phyloP scores from a whole-genome alignment of 2,888 invertebrate genomes.

The Cheilosia scutellata region DNA sequence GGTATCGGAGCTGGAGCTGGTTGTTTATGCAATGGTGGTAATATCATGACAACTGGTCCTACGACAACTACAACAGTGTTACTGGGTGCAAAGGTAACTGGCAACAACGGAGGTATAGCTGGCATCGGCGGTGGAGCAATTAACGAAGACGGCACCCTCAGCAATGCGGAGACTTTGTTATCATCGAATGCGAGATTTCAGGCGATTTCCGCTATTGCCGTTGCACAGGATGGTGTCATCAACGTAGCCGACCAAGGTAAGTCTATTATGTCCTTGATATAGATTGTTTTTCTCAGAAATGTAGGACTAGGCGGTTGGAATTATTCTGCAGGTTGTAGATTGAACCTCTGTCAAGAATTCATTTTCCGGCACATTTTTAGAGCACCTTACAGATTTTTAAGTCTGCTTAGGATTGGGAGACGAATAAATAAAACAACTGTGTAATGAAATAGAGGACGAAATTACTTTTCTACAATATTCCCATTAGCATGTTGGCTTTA shows the following conservation, averaged over 20 bases:
- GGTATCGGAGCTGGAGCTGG: slow-evolving; percentile 78
- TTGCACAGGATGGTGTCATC: slow-evolving; percentile 97
- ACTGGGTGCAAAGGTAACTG: slow-evolving; percentile 82
- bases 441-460: no score
- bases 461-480: no score
- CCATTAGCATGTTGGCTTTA: no score
- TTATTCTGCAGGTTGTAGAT: no score
- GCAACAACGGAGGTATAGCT: slow-evolving; percentile 80
- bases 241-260: slow-evolving; percentile 97
- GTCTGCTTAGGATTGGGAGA: no score
- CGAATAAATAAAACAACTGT: no score
- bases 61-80: slow-evolving; percentile 83
- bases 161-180: slow-evolving; percentile 92
- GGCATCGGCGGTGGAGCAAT: slow-evolving; percentile 79
- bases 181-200: slow-evolving; percentile 96
- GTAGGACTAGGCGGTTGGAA: no score
- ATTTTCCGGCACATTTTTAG: no score
- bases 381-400: no score
- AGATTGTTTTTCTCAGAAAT: neutral
- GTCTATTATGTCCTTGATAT: slow-evolving; percentile 74
- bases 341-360: no score
- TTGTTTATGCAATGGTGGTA: slow-evolving; percentile 81
- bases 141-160: slow-evolving; percentile 84
- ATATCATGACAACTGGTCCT: slow-evolving; percentile 83
- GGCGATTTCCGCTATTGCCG: slow-evolving; percentile 94